Evolutionary conservation across 2,888 invertebrate genomes (phyloP), one percentile per base, ranked within the genome.

Genomic region (Entomobrya multifasciata): DNA sequence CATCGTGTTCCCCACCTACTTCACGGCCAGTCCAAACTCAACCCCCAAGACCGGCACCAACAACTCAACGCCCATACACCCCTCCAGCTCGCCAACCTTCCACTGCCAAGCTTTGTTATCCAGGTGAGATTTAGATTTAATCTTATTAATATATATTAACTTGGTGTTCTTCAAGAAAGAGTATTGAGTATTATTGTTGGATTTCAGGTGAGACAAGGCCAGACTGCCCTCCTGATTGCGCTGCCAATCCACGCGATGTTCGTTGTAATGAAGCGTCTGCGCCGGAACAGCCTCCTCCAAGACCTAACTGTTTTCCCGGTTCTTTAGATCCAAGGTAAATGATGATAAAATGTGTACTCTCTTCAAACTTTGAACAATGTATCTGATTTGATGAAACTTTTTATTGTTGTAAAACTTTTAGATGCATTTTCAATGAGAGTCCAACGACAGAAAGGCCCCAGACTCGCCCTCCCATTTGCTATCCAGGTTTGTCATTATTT

Each of bases 231-330:
- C 78, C 78, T 20, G 70, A 70, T 41, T 78, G 70, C 57, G 8
- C 11, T 41, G 67, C 55, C 82, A 91, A 92, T 27, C 89, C 92
- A 62, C 92, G 92, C 74, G 91, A 92, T 0, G 87, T 92, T 93
- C 93, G 92, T 93, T 52, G 93, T 92, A 92, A 93, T 91, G 91
- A 93, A 36, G 92, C 92, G 0, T 91, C 92, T 0, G 88, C 92
- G 25, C 52, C 13, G 36, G 65, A 90, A 86, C 92, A 0, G 91
- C 91, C 91, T 15, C 84, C 88, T 0, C 87, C 89, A 25, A 88
- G 81, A 20, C 89, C 86, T 0, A 77, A 84, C 30, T 93, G 93
- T 76, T 92, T 91, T 49, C 92, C 92, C 27, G 86, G 86, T 4
- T 81, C 81, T 1, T 25, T 79, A 20, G 79, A 79, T 79, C 79